A percentile compares a stretch with the other conserved stretches of the same genome.
Conservation (phyloP, 2,113 vertebrate species). For the Lophius piscatorius region DNA sequence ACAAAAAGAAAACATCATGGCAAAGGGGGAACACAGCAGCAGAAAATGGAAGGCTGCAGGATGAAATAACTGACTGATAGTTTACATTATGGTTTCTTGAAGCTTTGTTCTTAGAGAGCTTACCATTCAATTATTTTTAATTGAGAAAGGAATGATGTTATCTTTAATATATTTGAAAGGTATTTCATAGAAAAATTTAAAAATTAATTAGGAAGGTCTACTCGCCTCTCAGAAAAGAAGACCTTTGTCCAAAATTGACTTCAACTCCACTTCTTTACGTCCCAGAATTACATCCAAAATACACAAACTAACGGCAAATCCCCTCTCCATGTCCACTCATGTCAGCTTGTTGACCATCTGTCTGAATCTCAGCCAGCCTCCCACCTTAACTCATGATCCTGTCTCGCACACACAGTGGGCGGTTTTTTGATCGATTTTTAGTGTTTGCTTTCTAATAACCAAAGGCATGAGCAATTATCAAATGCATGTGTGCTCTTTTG, state of each 20-base stretch:
- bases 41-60: no score
- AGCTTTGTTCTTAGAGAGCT: no score
- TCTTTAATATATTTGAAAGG: no score
- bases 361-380: constrained; percentile 18
- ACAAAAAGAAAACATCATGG: no score
- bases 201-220: neutral
- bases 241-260: neutral
- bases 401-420: constrained; percentile 7
- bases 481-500: no score
- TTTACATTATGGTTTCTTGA: no score
- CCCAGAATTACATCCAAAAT: neutral
- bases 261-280: neutral
- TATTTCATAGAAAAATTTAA: no score
- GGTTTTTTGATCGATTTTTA: constrained; percentile 12
- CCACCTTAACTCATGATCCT: constrained; percentile 7
- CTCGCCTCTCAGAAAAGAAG: constrained; percentile 43
- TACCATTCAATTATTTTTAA: no score
- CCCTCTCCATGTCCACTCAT: rapidly evolving
- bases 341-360: constrained; percentile 14
- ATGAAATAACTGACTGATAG: no score
- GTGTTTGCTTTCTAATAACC: constrained; percentile 4
- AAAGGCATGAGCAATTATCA: no score
- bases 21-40: no score
- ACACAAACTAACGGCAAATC: neutral
- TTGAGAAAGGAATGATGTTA: no score